Evolutionary conservation across 2,888 invertebrate genomes (phyloP).

Genomic region (Diarsia mendica): DNA sequence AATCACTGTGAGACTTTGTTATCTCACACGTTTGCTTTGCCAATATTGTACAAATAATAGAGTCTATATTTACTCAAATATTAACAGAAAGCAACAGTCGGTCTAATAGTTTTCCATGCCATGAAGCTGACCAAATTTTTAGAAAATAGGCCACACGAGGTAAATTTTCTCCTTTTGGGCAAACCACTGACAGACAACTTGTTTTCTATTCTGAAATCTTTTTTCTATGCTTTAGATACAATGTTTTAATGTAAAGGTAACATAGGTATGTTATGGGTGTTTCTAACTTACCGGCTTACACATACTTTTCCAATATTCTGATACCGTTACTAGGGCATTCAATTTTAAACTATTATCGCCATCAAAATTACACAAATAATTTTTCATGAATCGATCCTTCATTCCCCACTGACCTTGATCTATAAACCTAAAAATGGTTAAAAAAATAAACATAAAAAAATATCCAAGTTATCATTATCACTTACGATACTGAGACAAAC

Average conservation of each 20-base stretch:
- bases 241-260: not conserved
- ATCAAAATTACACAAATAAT: not conserved
- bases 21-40: conserved; percentile 42
- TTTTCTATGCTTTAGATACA: not conserved
- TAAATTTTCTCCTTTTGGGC: not conserved
- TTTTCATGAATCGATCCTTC: conserved; percentile 1
- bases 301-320: not conserved
- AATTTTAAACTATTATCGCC: not conserved
- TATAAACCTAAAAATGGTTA: conserved; percentile 22
- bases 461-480: conserved; percentile 52
- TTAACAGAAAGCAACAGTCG: not conserved
- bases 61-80: not conserved
- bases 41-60: conserved; percentile 38
- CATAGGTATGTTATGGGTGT: too few species aligned
- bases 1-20: conserved; percentile 48
- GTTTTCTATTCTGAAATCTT: not conserved
- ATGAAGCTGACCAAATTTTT: too few species aligned
- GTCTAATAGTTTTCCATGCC: too few species aligned
- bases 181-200: not conserved
- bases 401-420: conserved; percentile 55
- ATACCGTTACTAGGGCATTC: not conserved
- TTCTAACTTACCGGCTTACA: not conserved
- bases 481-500: conserved; percentile 61
- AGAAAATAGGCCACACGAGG: not conserved
- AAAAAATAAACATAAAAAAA: conserved; percentile 35